These are phyloP conservation scores for Hypomesus transpacificus DNA, from an alignment of 2,113 vertebrate genomes.

Conservation along the genomic window DNA sequence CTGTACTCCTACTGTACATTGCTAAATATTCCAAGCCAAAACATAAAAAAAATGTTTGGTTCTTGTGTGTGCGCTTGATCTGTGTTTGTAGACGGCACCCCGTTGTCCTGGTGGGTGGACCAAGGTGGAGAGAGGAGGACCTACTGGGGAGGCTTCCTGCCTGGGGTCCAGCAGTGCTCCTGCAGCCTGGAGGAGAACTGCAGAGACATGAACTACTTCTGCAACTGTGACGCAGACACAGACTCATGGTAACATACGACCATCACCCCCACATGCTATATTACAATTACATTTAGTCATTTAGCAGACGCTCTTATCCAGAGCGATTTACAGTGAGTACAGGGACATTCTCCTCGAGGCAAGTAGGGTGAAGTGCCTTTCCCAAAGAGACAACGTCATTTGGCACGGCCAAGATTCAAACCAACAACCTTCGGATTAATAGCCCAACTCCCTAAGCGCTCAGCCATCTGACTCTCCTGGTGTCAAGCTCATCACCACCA, in stretches of 20 bases:
- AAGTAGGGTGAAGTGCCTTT: too few relatives aligned
- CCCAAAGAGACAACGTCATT: too few relatives aligned
- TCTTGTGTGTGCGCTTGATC: background rate
- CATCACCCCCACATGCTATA: background rate
- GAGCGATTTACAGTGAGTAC: too few relatives aligned
- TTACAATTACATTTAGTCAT: too few relatives aligned
- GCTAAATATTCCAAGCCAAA: background rate
- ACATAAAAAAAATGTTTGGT: too few relatives aligned
- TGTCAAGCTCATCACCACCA: background rate
- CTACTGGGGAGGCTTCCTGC: slow-evolving; percentile 92
- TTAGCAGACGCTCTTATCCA: too few relatives aligned
- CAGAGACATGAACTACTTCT: slow-evolving; percentile 90
- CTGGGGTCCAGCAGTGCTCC: slow-evolving; percentile 89
- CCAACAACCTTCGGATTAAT: too few relatives aligned
- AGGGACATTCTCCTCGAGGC: too few relatives aligned
- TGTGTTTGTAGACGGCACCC: slow-evolving; percentile 78
- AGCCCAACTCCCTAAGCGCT: too few relatives aligned
- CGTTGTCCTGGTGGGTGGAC: slow-evolving; percentile 95
- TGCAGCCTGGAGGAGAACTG: slow-evolving; percentile 95
- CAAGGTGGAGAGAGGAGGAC: slow-evolving; percentile 82
- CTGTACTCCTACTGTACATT: background rate
- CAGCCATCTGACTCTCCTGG: too few relatives aligned
- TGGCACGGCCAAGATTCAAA: too few relatives aligned
- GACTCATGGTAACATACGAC: slow-evolving; percentile 80
- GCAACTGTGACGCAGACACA: slow-evolving; percentile 92